Base-by-base conservation (phyloP, 2,888 invertebrate genomes). In the Luffia ferchaultella region DNA sequence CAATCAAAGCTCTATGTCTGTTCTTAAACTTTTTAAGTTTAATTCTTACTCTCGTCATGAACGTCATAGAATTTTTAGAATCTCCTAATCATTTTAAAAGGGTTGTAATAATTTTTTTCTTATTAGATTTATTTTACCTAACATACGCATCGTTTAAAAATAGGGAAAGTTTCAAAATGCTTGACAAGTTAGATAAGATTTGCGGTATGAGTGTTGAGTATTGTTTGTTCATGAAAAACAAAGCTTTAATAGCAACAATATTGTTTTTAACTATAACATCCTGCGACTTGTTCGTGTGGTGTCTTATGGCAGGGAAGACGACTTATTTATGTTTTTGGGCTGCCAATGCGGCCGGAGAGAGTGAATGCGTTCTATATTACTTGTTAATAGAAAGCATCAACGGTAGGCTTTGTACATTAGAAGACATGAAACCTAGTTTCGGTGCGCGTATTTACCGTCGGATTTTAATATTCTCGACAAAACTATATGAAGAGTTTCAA, bases 401-500 rank as follows among this genome's bases (percentile, higher is more conserved):
- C 57, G 52, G 67, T 9, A 68, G 71, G 50, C 53, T 79, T 18
- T 42, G 53, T 0, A 59, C 59, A 41, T 54, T 75, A 12, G 60
- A 63, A 1, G 50, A 58, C 5, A 53, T 53, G 2, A 52, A 56
- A 7, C 58, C 64, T 0, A 57, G 52, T 44, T 48, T 52, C 20
- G 74, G 71, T 0, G 66, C 67, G 0, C 66, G 62, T 41, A 53
- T 72, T 0, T 79, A 75, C 45, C 64, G 70, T 12, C 65, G 73
- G 53, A 50, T 74, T 16, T 48, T 79, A 18, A 58, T 73, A 16
- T 59, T 67, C 15, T 58, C 69, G 0, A 60, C 67, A 7, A 59
- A 70, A 55, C 54, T 78, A 15, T 68, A 67, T 55, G 68, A 70
- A 51, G 70, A 70, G 19, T 72, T 64, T 50, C 62, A 67, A 19